Base-by-base conservation (phyloP, 2,797 vertebrate genomes). In the Tinamus major region DNA sequence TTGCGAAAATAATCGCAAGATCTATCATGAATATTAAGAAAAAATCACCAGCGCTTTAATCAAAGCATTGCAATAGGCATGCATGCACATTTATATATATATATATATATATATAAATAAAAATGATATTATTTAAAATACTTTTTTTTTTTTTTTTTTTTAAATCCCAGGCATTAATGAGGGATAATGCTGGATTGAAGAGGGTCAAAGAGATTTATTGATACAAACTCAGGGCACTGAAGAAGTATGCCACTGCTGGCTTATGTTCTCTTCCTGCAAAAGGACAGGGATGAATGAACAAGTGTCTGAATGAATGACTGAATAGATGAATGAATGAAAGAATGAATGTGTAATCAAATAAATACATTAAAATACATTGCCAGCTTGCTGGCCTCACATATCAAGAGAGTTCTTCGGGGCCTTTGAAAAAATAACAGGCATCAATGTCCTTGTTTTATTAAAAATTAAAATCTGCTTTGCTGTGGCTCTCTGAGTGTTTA, bases 171-270 rank as follows among this genome's bases (percentile, higher is more conserved):
- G 93, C 48, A 7, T 86, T 97, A 97, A 96, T 93, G 91, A 96
- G 90, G 81, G 96, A 95, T 97, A 96, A 97, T 92, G 87, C 87
- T 92, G 74, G 92, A 87, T 5, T 90, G 87, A 95, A 80, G 96
- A 71, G 91, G 96, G 79, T 91, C 95, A 96, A 94, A 95, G 93
- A 87, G 94, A 95, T 97, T 98, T 97, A 74, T 93, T 94, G 91
- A 95, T 89, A 96, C 70, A 87, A 97, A 94, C 94, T 94, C 92
- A 97, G 94, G 85, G 81, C 87, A 96, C 71, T 86, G 77, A 85
- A 95, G 91, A 94, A 96, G 91, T 49, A 95, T 88, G 72, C 79
- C 88, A 78, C 90, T 92, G 83, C 80, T 93, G 93, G 93, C 92
- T 97, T 97, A 97, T 85, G 93, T 78, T 77, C 74, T 92, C 90